phyloP scores from a whole-genome alignment of 2,797 vertebrate genomes.

The Clarias pachynema region DNA sequence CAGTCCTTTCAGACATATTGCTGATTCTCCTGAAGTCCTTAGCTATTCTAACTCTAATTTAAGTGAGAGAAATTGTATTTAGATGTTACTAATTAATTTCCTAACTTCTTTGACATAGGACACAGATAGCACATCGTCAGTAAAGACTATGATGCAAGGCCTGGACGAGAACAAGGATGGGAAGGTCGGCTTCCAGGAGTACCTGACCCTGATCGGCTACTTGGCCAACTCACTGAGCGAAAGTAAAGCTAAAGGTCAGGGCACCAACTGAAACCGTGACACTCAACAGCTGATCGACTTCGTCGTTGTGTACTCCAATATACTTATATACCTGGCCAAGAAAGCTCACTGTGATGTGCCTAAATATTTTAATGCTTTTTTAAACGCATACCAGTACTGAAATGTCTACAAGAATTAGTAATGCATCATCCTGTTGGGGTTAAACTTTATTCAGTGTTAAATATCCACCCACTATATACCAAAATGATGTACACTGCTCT shows the following conservation, averaged over 20 bases:
- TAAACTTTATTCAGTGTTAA: conserved; percentile 11
- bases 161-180: conserved; percentile 73
- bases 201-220: conserved; percentile 72
- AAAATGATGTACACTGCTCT: background rate
- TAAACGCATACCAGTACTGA: background rate
- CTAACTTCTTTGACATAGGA: conserved; percentile 62
- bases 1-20: background rate
- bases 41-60: background rate
- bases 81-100: conserved; percentile 2
- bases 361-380: conserved; percentile 5
- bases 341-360: background rate
- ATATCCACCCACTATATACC: background rate
- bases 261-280: conserved; percentile 39
- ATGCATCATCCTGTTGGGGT: background rate
- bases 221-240: conserved; percentile 66
- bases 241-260: conserved; percentile 27
- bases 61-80: background rate
- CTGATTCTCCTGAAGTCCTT: background rate
- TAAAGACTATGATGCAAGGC: conserved; percentile 71
- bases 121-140: conserved; percentile 61
- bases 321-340: conserved; percentile 7
- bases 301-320: background rate
- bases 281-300: background rate
- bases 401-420: background rate
- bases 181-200: conserved; percentile 76